Percentiles rank a stretch among this genome's conserved stretches.
phyloP scores from a whole-genome alignment of 2,797 vertebrate genomes.

The Smutsia gigantea region DNA sequence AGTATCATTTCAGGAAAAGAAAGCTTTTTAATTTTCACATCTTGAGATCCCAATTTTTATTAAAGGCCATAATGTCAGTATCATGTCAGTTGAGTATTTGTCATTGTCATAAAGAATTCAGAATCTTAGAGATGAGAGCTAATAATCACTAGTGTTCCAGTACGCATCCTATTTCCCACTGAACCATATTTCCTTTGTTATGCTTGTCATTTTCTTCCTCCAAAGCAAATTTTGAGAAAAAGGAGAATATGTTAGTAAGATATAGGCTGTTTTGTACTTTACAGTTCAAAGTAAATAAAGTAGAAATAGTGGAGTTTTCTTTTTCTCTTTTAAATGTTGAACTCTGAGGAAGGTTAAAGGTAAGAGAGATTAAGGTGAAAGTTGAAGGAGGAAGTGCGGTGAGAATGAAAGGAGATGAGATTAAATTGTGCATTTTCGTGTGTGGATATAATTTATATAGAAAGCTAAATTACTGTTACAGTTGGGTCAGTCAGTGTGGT shows the following conservation, averaged over 20 bases:
- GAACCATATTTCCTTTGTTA: not conserved
- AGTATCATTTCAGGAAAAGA: not conserved
- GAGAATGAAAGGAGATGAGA: slow-evolving; percentile 21
- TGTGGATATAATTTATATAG: not conserved
- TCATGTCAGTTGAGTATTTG: slow-evolving; percentile 32
- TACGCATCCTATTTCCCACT: not conserved
- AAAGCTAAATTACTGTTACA: slow-evolving; percentile 26
- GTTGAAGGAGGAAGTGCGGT: not conserved
- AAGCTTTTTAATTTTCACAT: slow-evolving; percentile 14
- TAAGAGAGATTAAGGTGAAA: not conserved
- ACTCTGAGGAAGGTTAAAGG: not conserved
- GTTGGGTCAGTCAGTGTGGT: not conserved
- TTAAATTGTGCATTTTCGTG: slow-evolving; percentile 35
- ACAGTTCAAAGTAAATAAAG: not conserved
- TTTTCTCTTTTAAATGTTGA: not conserved
- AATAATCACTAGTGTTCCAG: not conserved
- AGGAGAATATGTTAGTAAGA: slow-evolving; percentile 40
- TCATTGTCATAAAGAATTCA: slow-evolving; percentile 25
- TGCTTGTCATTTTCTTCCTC: not conserved
- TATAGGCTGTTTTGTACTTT: slow-evolving; percentile 40
- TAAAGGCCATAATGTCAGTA: not conserved
- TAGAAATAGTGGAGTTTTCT: slow-evolving; percentile 5
- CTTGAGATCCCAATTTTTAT: not conserved
- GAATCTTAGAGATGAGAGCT: slow-evolving; percentile 32
- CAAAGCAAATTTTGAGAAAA: slow-evolving; percentile 1